Base-by-base conservation (phyloP, 2,113 vertebrate genomes). In the Rynchops niger region DNA sequence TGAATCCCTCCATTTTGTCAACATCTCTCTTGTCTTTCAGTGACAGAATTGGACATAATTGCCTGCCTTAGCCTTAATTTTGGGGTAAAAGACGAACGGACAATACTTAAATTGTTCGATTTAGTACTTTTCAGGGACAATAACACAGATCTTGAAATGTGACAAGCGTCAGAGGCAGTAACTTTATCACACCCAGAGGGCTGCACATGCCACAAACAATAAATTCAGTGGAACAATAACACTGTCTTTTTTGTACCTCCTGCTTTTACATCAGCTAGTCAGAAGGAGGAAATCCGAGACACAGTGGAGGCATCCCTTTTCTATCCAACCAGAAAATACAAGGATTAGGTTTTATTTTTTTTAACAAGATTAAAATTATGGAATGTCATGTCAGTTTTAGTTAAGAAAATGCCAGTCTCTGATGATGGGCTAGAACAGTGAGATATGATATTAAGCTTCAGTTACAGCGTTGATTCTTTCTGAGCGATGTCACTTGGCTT, bases 221-320 rank as follows among this genome's bases (percentile, higher is more conserved):
- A 83, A 91, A 93, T 84, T 58, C 88, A 84, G 77, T 80, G 91
- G 66, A 93, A 90, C 91, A 96, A 90, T 45, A 85, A 49, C 66
- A 62, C 21, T 34, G 62, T 95, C 53, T n/a, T 82, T 79, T 61
- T 70, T 88, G 62, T 66, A 80, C 78, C 86, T 95, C 62, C 89
- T 76, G 78, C 66, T 85, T 85, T 88, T 53, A 43, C 89, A 87
- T 69, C 82, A 81, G 85, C 76, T 42, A 43, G 19, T 49, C 69
- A 42, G 53, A 19, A 40, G 71, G 58, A 86, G 55, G 79, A 95
- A 76, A 87, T 62, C 74, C 0, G 7, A 77, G 74, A 9, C 70
- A 11, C 40, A 69, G 70, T 1, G 9, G 38, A 94, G 93, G 61
- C 88, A 87, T 63, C 56, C 20, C 70, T 94, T 81, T 61, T 43